Conservation (phyloP, 2,888 invertebrate genomes). For the Pollenia amentaria region DNA sequence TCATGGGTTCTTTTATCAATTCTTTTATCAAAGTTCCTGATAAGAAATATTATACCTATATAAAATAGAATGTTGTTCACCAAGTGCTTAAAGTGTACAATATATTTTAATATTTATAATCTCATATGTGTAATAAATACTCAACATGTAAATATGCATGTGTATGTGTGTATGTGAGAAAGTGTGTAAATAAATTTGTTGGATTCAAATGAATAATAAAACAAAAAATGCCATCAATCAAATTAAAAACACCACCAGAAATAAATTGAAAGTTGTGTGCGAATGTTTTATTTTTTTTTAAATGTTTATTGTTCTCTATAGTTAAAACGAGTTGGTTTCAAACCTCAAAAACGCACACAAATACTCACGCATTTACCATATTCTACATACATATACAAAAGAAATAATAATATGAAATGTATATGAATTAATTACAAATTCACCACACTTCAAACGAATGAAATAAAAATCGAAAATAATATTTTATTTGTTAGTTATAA, state of each 20-base stretch:
- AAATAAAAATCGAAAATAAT: not conserved
- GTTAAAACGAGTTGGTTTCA: not conserved
- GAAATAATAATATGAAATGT: not conserved
- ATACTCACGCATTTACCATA: too few species aligned
- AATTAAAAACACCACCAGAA: constrained; percentile 21
- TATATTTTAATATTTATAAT: not conserved
- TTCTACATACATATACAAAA: too few species aligned
- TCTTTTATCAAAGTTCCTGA: not conserved
- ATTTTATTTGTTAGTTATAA: not conserved
- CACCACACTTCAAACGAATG: constrained; percentile 15
- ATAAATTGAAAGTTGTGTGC: constrained; percentile 31
- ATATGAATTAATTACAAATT: constrained; percentile 16
- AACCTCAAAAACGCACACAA: not conserved
- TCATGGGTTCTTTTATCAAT: too few species aligned
- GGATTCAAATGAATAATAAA: constrained; percentile 15
- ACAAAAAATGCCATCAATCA: constrained; percentile 25
- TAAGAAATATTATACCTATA: not conserved
- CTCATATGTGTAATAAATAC: not conserved
- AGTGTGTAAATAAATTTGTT: constrained; percentile 1
- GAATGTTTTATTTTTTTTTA: not conserved
- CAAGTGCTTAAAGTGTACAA: not conserved
- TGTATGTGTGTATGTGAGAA: not conserved
- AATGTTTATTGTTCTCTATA: not conserved
- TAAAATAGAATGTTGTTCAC: constrained; percentile 3
- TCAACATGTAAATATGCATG: not conserved